Conservation (phyloP, 2,888 invertebrate genomes). For the Eristalis arbustorum region DNA sequence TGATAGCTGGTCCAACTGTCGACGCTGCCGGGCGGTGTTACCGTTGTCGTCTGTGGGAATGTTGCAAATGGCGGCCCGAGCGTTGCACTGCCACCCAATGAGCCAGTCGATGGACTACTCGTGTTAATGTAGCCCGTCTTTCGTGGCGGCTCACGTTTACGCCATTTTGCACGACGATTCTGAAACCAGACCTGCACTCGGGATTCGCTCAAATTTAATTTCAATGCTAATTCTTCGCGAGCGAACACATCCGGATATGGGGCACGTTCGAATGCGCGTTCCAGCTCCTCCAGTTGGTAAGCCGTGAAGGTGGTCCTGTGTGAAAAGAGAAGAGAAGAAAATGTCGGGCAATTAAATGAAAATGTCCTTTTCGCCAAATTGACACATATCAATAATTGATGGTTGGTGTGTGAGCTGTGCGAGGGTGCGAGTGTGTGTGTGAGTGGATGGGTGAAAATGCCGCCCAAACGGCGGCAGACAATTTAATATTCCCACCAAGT, state of each 20-base stretch:
- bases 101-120: slow-evolving; percentile 84
- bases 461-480: not conserved
- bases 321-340: slow-evolving; percentile 74
- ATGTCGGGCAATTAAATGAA: slow-evolving; percentile 60
- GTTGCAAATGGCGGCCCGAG: slow-evolving; percentile 83
- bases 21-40: slow-evolving; percentile 84
- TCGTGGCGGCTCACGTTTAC: slow-evolving; percentile 95
- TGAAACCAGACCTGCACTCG: slow-evolving; percentile 83
- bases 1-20: slow-evolving; percentile 90
- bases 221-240: slow-evolving; percentile 94
- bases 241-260: slow-evolving; percentile 98
- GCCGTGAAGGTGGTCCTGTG: slow-evolving; percentile 97
- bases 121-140: slow-evolving; percentile 91
- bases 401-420: not conserved
- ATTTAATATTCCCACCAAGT: slow-evolving; percentile 23
- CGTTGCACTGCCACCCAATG: slow-evolving; percentile 78
- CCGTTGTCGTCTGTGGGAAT: slow-evolving; percentile 83
- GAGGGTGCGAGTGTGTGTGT: too few relatives aligned
- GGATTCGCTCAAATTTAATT: slow-evolving; percentile 92
- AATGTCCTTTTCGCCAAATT: slow-evolving; percentile 61
- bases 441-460: not conserved
- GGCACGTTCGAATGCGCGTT: slow-evolving; percentile 95
- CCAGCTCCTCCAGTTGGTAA: slow-evolving; percentile 95
- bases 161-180: slow-evolving; percentile 95
- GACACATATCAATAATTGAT: slow-evolving; percentile 65